Evolutionary conservation across 2,113 vertebrate genomes (phyloP), one percentile per base, ranked within the genome.

Genomic region (Aleadryas rufinucha): DNA sequence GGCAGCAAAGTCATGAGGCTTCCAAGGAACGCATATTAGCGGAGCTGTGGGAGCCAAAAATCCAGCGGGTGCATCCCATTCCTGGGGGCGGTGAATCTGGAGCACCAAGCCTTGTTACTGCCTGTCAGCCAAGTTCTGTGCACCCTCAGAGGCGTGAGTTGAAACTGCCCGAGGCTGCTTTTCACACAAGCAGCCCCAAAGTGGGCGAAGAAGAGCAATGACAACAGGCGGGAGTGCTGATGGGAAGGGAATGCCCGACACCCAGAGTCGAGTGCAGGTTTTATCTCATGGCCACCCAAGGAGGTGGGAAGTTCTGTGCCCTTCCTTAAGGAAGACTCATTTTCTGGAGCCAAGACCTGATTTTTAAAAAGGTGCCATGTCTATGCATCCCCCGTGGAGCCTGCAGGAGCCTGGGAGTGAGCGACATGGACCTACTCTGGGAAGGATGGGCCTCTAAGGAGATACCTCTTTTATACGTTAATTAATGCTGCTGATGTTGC

Each of bases 1-100:
- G 89, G 50, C 57, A 70, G 71, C 54, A 4, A 79, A 91, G 75
- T 91, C 90, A 90, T 66, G 63, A 94, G 93, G 82, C 68, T 91
- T 82, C 80, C 2, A 0, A 75, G 54, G 86, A 84, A 86, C 5
- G 0, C 35, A 17, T 69, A 54, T 63, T 81, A 60, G 65, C 4
- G 0, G 15, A 79, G 89, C 42, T 50, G 53, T 33, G 16, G 45
- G 87, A 96, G 94, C 91, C 74, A 91, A 77, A 92, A 94, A 72
- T 76, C 70, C 61, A 88, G 39, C 0, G 7, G 54, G 78, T 4
- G 4, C 71, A 72, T 95, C 81, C 50, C 30, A 1, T 90, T 92
- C 54, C 86, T 31, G 86, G 64, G 42, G 71, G 66, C 2, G 7
- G 45, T 11, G 5, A 63, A 93, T 76, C 60, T 1, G 19, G 66